Evolutionary conservation across 2,888 invertebrate species (phyloP).

Genomic region (Xestia sexstrigata): DNA sequence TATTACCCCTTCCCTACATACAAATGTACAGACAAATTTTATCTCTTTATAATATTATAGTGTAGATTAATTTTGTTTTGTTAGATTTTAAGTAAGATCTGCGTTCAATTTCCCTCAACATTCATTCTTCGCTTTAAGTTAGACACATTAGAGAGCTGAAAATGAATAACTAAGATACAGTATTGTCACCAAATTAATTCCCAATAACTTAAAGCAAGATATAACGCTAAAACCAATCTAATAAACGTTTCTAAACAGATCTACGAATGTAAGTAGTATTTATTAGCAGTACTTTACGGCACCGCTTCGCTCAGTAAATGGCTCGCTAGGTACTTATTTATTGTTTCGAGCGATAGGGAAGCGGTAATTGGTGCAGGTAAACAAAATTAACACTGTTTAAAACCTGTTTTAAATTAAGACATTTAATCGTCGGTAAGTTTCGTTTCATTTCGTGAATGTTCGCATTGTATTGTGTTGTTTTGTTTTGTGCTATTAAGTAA

Average conservation of each 20-base stretch:
- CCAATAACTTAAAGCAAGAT: constrained; percentile 6
- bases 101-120: not conserved
- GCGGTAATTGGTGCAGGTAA: constrained; percentile 67
- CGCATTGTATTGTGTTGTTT: constrained; percentile 15
- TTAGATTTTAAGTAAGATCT: not conserved
- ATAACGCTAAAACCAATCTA: constrained; percentile 28
- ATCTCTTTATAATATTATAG: no score
- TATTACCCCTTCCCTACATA: no score
- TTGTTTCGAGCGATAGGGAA: constrained; percentile 65
- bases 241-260: constrained; percentile 33
- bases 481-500: constrained; percentile 25
- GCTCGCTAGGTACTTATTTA: constrained; percentile 59
- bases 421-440: constrained; percentile 48
- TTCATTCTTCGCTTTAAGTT: not conserved
- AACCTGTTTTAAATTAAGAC: constrained; percentile 70
- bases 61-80: not conserved
- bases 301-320: constrained; percentile 46
- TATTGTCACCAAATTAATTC: not conserved
- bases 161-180: not conserved
- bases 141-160: not conserved
- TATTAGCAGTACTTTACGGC: constrained; percentile 43
- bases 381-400: constrained; percentile 71
- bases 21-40: no score
- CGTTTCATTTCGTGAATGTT: constrained; percentile 42
- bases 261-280: constrained; percentile 47